These are phyloP conservation scores for Diadophis punctatus DNA, from an alignment of 2,113 vertebrate genomes.

Conservation along the genomic window DNA sequence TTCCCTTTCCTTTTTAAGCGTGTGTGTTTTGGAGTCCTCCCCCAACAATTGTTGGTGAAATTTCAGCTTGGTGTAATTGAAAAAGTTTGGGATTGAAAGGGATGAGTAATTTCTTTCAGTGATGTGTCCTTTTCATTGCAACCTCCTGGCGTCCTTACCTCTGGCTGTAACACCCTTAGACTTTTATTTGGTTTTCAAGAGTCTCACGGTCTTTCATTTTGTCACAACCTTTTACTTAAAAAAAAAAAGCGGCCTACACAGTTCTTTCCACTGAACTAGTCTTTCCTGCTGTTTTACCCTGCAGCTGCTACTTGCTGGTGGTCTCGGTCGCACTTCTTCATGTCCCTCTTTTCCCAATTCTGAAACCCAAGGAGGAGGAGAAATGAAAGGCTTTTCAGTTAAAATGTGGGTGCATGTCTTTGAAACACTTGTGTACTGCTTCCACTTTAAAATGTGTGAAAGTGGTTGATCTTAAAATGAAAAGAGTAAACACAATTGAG, in stretches of 20 bases:
- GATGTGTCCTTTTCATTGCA: conserved; percentile 3
- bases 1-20: not conserved
- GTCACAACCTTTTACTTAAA: conserved; percentile 1
- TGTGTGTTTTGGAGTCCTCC: not conserved
- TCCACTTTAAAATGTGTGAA: not conserved
- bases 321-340: conserved; percentile 19
- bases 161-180: not conserved
- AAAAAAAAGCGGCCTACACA: not conserved
- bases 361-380: conserved; percentile 13
- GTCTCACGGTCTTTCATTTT: conserved; percentile 35
- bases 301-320: conserved; percentile 56
- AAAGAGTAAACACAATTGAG: not conserved
- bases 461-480: not conserved
- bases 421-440: not conserved
- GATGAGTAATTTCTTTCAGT: not conserved
- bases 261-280: conserved; percentile 25
- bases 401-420: not conserved
- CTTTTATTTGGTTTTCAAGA: conserved; percentile 6
- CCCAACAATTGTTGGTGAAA: not conserved
- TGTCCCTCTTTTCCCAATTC: conserved; percentile 17
- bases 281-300: conserved; percentile 47
- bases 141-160: not conserved
- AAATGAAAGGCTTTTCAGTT: not conserved
- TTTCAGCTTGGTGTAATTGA: not conserved
- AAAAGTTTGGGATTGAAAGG: not conserved